Conservation (phyloP, 2,888 invertebrate genomes). For the Drosophila melanocephala region DNA sequence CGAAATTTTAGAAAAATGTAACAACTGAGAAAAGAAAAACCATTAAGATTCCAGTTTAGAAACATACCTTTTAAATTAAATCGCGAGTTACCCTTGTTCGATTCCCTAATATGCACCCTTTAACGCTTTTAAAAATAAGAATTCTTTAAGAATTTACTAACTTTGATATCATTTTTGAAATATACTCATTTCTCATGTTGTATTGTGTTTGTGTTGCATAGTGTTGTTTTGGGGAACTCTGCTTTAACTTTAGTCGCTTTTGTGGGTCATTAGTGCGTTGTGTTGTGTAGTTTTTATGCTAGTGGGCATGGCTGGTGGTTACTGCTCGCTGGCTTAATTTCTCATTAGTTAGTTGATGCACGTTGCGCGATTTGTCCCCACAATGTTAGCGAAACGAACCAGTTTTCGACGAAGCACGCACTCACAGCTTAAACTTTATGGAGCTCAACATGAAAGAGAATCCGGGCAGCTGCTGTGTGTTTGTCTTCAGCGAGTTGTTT, state of each 20-base stretch:
- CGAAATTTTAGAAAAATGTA: too few relatives aligned
- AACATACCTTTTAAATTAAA: not conserved
- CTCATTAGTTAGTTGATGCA: constrained; percentile 77
- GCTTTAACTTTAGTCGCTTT: constrained; percentile 44
- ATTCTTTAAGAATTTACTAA: not conserved
- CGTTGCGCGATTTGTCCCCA: constrained; percentile 71
- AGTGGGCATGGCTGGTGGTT: constrained; percentile 14
- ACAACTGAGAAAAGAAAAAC: too few relatives aligned
- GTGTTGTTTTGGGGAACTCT: constrained; percentile 21
- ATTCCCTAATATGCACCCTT: too few relatives aligned
- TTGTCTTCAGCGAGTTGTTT: constrained; percentile 39
- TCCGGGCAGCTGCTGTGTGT: constrained; percentile 29
- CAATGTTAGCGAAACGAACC: constrained; percentile 58
- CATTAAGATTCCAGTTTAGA: not conserved
- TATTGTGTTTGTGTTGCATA: constrained; percentile 3
- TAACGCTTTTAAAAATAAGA: not conserved
- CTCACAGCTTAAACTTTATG: constrained; percentile 49
- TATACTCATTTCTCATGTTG: too few relatives aligned
- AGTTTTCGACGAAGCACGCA: constrained; percentile 37
- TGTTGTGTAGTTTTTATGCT: constrained; percentile 46
- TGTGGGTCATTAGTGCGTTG: constrained; percentile 71
- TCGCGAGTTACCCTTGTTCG: not conserved
- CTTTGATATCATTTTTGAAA: not conserved
- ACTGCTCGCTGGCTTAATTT: constrained; percentile 59
- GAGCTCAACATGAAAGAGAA: constrained; percentile 19